A percentile compares a stretch with the other conserved stretches of the same genome.
These are phyloP conservation scores for Vidua macroura DNA, from an alignment of 2,113 vertebrate genomes.

Conservation along the genomic window DNA sequence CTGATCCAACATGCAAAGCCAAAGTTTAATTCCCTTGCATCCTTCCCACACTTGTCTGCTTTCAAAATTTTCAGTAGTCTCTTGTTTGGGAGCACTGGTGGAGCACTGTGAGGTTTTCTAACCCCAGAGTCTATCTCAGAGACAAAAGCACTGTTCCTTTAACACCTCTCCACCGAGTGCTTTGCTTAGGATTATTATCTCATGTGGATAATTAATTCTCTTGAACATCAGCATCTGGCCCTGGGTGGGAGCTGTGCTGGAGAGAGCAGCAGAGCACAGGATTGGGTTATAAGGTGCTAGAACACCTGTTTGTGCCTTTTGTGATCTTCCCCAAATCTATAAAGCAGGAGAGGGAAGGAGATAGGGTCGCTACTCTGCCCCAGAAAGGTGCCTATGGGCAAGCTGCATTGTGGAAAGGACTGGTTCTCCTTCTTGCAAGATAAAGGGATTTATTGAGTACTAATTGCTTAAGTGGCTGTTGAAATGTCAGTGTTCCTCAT, in stretches of 20 bases:
- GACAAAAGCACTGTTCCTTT: background rate
- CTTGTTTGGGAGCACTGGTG: background rate
- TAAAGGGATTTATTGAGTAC: background rate
- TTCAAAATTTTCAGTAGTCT: background rate
- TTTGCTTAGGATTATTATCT: background rate
- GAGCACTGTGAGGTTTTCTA: background rate
- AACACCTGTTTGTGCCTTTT: background rate
- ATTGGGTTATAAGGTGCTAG: background rate
- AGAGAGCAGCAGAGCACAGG: background rate
- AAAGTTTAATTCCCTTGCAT: background rate
- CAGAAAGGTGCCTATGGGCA: background rate
- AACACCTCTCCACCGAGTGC: background rate
- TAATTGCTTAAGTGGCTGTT: background rate
- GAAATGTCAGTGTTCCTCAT: accelerated
- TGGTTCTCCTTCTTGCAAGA: background rate
- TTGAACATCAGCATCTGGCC: conserved; percentile 15
- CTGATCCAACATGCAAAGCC: background rate
- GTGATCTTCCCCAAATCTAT: background rate
- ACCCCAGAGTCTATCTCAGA: background rate
- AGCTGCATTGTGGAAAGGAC: background rate
- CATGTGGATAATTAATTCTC: background rate
- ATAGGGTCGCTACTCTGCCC: accelerated
- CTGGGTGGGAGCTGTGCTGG: background rate
- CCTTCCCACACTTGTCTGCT: background rate
- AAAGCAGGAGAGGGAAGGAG: background rate